phyloP scores from a whole-genome alignment of 1,140 invertebrate genomes.

The Rhopalosiphum padi region DNA sequence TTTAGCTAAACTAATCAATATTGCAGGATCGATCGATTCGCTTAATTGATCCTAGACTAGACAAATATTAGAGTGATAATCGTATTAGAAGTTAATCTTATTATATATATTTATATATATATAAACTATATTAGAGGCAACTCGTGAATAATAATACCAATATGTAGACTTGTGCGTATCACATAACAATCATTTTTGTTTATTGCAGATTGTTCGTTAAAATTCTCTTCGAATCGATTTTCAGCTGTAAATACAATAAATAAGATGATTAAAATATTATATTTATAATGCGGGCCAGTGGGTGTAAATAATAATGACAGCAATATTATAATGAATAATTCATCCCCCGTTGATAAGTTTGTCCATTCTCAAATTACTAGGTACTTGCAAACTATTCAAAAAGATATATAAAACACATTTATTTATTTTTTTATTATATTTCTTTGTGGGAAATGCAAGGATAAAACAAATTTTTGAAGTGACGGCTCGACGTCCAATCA shows the following conservation, averaged over 20 bases:
- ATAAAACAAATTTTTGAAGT: neutral
- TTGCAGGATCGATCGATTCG: neutral
- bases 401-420: neutral
- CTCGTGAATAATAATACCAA: conserved; percentile 23
- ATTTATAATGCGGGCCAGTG: neutral
- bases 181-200: conserved; percentile 12
- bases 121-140: conserved; percentile 32
- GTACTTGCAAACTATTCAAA: neutral
- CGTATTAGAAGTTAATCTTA: neutral
- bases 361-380: neutral
- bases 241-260: neutral
- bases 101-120: conserved; percentile 7
- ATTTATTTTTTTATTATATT: too few relatives aligned
- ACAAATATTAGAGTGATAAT: conserved; percentile 3
- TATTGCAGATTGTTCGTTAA: conserved; percentile 3
- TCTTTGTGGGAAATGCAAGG: neutral
- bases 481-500: neutral
- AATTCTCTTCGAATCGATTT: neutral
- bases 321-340: neutral
- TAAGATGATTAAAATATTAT: neutral
- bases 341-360: neutral
- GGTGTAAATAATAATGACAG: neutral
- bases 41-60: conserved; percentile 41
- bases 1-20: conserved; percentile 31
- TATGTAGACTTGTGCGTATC: conserved; percentile 27